Conservation (phyloP, 2,113 vertebrate species). For the Thermophis baileyi region DNA sequence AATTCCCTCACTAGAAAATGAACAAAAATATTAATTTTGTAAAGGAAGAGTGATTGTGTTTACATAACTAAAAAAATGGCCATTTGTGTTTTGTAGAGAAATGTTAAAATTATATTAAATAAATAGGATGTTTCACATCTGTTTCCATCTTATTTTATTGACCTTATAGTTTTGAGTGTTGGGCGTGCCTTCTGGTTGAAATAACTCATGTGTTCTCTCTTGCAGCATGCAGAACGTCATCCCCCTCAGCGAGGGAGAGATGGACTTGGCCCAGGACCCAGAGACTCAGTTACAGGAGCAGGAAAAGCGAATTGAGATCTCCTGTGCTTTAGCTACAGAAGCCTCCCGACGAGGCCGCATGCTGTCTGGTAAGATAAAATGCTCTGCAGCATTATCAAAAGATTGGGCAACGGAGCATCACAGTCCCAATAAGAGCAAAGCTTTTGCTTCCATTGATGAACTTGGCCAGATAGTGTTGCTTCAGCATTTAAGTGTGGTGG, state of each 20-base stretch:
- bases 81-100: background rate
- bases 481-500: background rate
- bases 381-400: rapidly evolving
- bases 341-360: constrained; percentile 92
- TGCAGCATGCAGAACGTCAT: constrained; percentile 92
- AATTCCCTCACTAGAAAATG: background rate
- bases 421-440: background rate
- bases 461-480: background rate
- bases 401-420: background rate
- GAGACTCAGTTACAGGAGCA: constrained; percentile 93
- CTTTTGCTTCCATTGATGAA: background rate
- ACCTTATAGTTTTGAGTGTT: background rate
- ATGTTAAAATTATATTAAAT: background rate
- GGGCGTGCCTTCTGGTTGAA: background rate
- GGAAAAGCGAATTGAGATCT: constrained; percentile 96
- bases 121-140: background rate
- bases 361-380: constrained; percentile 83
- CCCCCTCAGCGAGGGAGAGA: constrained; percentile 82
- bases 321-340: constrained; percentile 90
- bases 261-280: constrained; percentile 76
- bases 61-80: background rate
- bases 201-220: background rate
- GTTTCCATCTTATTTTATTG: background rate
- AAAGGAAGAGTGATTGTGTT: background rate
- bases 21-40: background rate